Base-by-base conservation (phyloP, 2,113 vertebrate species). In the Archilochus colubris region DNA sequence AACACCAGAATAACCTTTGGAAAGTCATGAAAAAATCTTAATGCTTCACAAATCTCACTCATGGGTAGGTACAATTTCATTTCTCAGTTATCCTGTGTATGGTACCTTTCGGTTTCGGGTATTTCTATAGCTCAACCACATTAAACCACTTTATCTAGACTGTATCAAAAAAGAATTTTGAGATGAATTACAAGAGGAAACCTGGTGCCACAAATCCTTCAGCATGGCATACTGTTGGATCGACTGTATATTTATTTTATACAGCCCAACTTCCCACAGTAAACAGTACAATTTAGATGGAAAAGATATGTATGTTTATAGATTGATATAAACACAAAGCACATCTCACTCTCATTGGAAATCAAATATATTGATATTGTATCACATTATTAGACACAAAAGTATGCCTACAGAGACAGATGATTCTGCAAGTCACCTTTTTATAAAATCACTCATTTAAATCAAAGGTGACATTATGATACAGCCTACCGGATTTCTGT, bases 391-490 rank as follows among this genome's bases (percentile, higher is more conserved):
- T 51, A 64, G 33, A 43, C 48, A 75, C 28, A 89, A 79, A 70
- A 91, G 53, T 36, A 51, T 53, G 21, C 44, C 77, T 74, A 64
- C 31, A 53, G 38, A 86, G 21, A 46, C 3, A 38, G 24, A 84
- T 72, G 3, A 30, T 57, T 28, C 24, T 36, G 2, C 12, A 51
- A 28, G 50, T 36, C 87, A n/a, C 69, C 4, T 53, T 66, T 61
- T 22, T 50, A n/a, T 28, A 57, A 96, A 94, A 89, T 73, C 78
- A 94, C 14, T 11, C 38, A 31, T 80, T 85, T 85, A 88, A 85
- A 93, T 88, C 50, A 82, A 61, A 87, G 30, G 5, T 10, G 19
- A 55, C 27, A 55, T 0, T 28, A 30, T 79, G 58, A 87, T 57
- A 43, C 30, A 63, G 50, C 18, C 66, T 25, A 87, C 17, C 40